Percentiles rank a stretch among this genome's conserved stretches.
Conservation (phyloP, 2,797 vertebrate species). For the Oreochromis grahami region DNA sequence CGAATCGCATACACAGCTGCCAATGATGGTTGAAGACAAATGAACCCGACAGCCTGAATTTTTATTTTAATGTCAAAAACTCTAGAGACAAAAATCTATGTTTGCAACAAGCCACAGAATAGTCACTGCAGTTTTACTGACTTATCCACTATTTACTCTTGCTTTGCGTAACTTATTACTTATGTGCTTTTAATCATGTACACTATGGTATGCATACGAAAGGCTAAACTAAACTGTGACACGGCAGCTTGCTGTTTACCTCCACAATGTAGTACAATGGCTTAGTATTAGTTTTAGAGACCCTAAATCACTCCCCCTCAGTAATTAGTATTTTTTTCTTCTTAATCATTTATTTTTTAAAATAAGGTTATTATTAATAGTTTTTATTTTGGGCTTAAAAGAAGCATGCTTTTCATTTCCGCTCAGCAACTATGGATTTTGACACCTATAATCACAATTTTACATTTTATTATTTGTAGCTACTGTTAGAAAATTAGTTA, state of each 20-base stretch:
- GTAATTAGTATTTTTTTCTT: background rate
- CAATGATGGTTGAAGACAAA: background rate
- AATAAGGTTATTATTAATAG: background rate
- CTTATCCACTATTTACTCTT: background rate
- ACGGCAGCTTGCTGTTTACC: background rate
- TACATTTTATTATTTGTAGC: background rate
- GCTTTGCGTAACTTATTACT: background rate
- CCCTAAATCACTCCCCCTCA: background rate
- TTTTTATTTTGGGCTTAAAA: background rate
- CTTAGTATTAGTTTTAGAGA: background rate
- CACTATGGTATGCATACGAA: background rate
- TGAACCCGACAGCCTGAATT: constrained; percentile 1
- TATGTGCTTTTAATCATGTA: background rate
- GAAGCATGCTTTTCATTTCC: background rate
- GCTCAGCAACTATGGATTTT: background rate
- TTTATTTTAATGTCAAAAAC: background rate
- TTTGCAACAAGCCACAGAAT: background rate
- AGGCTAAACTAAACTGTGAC: background rate
- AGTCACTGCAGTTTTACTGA: background rate
- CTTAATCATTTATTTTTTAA: background rate
- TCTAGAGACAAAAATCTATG: background rate
- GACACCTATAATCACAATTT: background rate
- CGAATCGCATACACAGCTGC: background rate
- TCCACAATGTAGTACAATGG: background rate
- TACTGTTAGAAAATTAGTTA: background rate